phyloP scores from a whole-genome alignment of 2,888 invertebrate genomes.

The Atethmia centrago region DNA sequence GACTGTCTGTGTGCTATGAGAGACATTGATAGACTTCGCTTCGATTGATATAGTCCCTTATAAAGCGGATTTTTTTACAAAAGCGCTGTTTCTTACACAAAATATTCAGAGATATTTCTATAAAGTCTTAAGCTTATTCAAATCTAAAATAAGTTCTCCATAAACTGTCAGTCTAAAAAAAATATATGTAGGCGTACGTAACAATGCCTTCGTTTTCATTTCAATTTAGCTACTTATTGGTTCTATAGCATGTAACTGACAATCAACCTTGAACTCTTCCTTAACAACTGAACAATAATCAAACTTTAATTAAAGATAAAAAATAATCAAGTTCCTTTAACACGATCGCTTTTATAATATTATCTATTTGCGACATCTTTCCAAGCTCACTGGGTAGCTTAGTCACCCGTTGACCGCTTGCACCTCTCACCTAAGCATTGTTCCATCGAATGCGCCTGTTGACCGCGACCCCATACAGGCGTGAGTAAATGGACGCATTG shows the following conservation, averaged over 20 bases:
- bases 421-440: conserved; percentile 46
- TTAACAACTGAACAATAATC: neutral
- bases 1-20: no score
- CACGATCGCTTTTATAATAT: neutral
- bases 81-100: neutral
- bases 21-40: neutral
- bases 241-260: neutral
- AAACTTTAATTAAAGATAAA: neutral
- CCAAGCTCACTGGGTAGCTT: conserved; percentile 15
- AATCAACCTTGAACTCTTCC: conserved; percentile 13
- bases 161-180: neutral
- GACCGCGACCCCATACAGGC: conserved; percentile 49
- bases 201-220: conserved; percentile 10
- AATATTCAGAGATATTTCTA: neutral
- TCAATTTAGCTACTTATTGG: neutral
- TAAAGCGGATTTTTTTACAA: neutral
- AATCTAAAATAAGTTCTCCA: neutral
- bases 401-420: conserved; percentile 35
- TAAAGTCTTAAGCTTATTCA: neutral
- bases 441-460: conserved; percentile 39
- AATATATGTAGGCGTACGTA: conserved; percentile 6
- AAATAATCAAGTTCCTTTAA: neutral
- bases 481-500: conserved; percentile 35
- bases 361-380: conserved; percentile 36
- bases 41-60: no score